phyloP scores from a whole-genome alignment of 2,113 vertebrate genomes.

The Colossoma macropomum region DNA sequence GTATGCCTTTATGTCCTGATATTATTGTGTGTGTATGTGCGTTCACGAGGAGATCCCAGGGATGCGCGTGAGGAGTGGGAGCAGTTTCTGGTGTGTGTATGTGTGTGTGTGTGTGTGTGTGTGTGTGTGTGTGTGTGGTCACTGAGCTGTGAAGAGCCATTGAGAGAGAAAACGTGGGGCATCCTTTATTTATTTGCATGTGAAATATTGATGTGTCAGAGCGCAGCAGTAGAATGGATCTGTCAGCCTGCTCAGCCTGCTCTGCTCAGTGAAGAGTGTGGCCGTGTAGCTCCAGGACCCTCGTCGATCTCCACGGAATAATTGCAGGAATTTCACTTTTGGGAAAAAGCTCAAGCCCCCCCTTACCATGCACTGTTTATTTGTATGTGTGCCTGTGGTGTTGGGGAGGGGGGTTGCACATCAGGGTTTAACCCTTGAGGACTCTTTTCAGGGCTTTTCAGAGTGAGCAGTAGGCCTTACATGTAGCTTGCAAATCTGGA shows the following conservation, averaged over 20 bases:
- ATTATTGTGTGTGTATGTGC: not conserved
- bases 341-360: constrained; percentile 77
- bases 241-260: constrained; percentile 80
- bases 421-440: constrained; percentile 72
- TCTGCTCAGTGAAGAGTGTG: constrained; percentile 82
- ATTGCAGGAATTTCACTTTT: constrained; percentile 85
- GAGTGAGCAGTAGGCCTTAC: constrained; percentile 48
- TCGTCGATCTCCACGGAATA: constrained; percentile 81
- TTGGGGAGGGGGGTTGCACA: constrained; percentile 70
- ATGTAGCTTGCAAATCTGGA: constrained; percentile 50
- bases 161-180: constrained; percentile 87
- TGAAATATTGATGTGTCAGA: constrained; percentile 99
- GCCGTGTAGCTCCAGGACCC: constrained; percentile 79
- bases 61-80: not conserved
- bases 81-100: constrained; percentile 26
- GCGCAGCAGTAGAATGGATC: constrained; percentile 92
- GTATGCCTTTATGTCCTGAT: too few species aligned
- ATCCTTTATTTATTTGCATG: constrained; percentile 99
- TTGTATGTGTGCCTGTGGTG: constrained; percentile 75
- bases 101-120: constrained; percentile 51
- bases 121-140: constrained; percentile 77
- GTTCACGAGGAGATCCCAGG: constrained; percentile 35
- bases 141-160: constrained; percentile 89
- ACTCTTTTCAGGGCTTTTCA: constrained; percentile 75
- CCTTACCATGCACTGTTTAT: constrained; percentile 65